Percentiles rank a stretch among this genome's conserved stretches.
These are phyloP conservation scores for Brachypalpus laphriformis DNA, from an alignment of 2,888 invertebrate genomes.

Conservation along the genomic window DNA sequence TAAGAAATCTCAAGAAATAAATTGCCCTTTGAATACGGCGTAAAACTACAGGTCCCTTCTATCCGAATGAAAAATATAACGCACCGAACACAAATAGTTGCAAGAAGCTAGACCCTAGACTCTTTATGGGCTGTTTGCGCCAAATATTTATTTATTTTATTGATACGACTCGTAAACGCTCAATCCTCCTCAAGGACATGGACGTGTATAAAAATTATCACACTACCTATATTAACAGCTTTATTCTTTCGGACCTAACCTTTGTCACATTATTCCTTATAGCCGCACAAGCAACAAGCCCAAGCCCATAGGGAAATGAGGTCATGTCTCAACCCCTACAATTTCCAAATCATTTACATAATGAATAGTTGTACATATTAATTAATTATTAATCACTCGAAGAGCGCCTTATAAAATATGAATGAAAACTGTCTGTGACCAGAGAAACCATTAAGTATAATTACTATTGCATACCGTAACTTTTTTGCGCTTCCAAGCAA, in stretches of 20 bases:
- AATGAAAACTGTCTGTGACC: not conserved
- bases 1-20: no score
- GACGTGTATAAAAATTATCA: not conserved
- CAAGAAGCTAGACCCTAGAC: no score
- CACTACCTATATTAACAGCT: not conserved
- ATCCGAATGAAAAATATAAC: no score
- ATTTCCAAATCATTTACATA: conserved; percentile 3
- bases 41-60: no score
- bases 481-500: not conserved
- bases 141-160: no score
- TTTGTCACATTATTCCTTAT: conserved; percentile 5
- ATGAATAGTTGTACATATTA: conserved; percentile 1
- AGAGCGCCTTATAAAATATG: not conserved
- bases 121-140: no score
- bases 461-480: not conserved
- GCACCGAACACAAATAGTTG: no score
- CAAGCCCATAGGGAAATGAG: not conserved
- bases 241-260: not conserved
- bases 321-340: not conserved
- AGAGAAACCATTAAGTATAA: not conserved
- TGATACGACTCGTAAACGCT: no score
- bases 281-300: conserved; percentile 4
- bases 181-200: no score
- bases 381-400: conserved; percentile 4
- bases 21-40: no score